phyloP scores from a whole-genome alignment of 2,797 vertebrate genomes.

The Tarsius wallacei region DNA sequence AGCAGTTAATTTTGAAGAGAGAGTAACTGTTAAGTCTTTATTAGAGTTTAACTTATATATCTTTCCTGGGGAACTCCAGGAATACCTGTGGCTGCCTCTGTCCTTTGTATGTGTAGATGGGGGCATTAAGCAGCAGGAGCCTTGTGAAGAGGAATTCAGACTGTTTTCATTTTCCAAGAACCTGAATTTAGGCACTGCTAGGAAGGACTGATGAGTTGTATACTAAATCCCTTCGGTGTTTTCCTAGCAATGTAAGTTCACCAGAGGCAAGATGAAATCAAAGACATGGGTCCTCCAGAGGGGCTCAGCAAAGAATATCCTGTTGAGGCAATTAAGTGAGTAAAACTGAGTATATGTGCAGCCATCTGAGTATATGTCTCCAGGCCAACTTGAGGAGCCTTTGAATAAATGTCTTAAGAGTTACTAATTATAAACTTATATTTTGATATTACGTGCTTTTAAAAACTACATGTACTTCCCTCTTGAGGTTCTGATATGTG shows the following conservation, averaged over 20 bases:
- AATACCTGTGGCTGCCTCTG: neutral
- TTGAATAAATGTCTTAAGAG: neutral
- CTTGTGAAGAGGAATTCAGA: neutral
- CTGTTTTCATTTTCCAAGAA: neutral
- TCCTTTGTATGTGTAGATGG: neutral
- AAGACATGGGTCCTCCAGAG: neutral
- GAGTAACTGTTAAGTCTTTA: neutral
- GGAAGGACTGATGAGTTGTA: neutral
- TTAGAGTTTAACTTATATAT: neutral
- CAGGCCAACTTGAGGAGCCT: neutral
- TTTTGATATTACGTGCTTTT: neutral
- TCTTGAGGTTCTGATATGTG: neutral
- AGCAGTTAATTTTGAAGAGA: neutral
- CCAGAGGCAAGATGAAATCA: neutral
- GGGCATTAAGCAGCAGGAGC: neutral
- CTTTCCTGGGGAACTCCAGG: neutral
- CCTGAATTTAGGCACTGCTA: neutral
- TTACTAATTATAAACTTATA: neutral
- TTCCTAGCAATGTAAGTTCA: neutral
- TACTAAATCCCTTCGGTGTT: neutral
- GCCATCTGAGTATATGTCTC: neutral
- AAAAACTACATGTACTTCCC: neutral
- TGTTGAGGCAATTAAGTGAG: neutral
- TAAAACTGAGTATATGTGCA: neutral
- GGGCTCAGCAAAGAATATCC: neutral